A percentile compares a stretch with the other conserved stretches of the same genome.
These are phyloP conservation scores for Dicrurus megarhynchus DNA, from an alignment of 2,113 vertebrate species.

Conservation along the genomic window DNA sequence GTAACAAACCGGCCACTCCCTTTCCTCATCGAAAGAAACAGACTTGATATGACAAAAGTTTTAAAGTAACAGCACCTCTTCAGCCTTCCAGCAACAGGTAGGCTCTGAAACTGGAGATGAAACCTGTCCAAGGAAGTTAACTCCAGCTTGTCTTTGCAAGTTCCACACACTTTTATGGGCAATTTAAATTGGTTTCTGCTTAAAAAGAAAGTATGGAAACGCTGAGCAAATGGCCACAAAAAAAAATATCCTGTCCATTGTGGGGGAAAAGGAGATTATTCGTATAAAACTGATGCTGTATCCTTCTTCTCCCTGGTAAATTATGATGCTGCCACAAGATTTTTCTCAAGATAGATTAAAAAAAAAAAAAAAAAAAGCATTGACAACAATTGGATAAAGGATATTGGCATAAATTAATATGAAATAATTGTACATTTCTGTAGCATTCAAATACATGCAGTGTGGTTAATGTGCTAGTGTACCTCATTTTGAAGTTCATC, in stretches of 20 bases:
- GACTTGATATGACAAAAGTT: not conserved
- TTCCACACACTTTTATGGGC: not conserved
- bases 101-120: not conserved
- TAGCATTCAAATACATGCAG: not conserved
- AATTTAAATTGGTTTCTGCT: not conserved
- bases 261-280: not conserved
- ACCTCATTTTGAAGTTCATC: slow-evolving; percentile 99
- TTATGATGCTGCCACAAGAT: not conserved
- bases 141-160: not conserved
- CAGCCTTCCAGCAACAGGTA: not conserved
- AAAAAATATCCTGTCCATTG: not conserved
- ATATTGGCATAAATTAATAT: not conserved
- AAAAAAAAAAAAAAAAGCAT: not conserved
- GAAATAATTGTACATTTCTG: not conserved
- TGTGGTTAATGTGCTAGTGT: not conserved
- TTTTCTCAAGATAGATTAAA: not conserved
- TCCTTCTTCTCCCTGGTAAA: not conserved
- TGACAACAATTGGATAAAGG: not conserved
- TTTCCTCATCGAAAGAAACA: not conserved
- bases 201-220: not conserved
- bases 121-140: not conserved
- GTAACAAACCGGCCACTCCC: not conserved
- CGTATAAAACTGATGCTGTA: not conserved
- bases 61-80: not conserved
- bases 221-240: not conserved